phyloP scores from a whole-genome alignment of 2,797 vertebrate genomes.

The Gorsachius magnificus region DNA sequence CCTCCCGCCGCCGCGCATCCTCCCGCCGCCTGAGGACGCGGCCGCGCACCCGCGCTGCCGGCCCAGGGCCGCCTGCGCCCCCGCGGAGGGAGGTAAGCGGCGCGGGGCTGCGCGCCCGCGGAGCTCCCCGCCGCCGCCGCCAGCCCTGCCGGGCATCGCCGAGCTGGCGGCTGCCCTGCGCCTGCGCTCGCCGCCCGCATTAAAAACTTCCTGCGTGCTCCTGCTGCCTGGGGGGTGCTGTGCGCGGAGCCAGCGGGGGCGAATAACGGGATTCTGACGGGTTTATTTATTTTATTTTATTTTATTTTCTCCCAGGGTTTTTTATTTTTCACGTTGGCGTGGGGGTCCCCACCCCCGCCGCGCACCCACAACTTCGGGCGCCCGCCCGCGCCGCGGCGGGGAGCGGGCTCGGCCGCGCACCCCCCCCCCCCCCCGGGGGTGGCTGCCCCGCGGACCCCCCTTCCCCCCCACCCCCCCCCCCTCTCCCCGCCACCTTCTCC shows the following conservation, averaged over 20 bases:
- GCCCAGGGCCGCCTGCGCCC: neutral
- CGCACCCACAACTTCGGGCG: neutral
- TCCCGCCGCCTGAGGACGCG: conserved; percentile 61
- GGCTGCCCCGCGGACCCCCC: neutral
- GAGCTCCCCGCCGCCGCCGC: neutral
- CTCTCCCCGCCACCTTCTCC: no score
- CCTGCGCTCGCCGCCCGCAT: conserved; percentile 72
- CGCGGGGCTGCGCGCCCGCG: neutral
- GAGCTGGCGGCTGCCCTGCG: conserved; percentile 67
- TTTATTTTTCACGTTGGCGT: neutral
- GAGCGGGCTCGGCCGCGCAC: neutral
- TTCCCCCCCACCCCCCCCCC: no score
- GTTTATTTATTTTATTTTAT: no score
- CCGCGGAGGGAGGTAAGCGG: conserved; percentile 42
- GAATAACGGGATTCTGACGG: no score
- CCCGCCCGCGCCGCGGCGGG: neutral
- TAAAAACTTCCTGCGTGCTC: conserved; percentile 73
- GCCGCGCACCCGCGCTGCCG: neutral
- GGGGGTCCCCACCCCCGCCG: neutral
- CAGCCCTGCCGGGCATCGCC: neutral
- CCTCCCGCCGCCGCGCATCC: neutral
- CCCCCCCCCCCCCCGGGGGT: neutral
- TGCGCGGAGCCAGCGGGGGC: neutral
- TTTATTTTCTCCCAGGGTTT: neutral
- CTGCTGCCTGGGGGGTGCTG: conserved; percentile 37